Conservation (phyloP, 2,888 invertebrate genomes). For the Orthosia gothica region DNA sequence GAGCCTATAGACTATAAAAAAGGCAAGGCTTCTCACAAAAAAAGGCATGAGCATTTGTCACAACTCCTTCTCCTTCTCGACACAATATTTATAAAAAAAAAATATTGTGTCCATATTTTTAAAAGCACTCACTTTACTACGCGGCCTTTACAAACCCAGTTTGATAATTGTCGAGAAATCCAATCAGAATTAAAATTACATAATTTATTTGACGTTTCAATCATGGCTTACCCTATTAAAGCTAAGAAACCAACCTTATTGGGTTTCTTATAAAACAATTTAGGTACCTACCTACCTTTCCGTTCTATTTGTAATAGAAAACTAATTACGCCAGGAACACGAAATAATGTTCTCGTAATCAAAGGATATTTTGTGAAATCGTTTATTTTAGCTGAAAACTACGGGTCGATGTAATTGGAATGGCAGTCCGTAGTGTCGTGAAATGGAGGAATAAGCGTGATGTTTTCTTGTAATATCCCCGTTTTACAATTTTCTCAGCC, state of each 20-base stretch:
- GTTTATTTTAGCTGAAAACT: conserved; percentile 46
- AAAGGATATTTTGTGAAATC: conserved; percentile 56
- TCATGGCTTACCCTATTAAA: conserved; percentile 7
- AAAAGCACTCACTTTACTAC: not conserved
- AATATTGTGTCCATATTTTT: too few species aligned
- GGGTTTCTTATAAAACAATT: conserved; percentile 55
- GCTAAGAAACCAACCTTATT: conserved; percentile 34
- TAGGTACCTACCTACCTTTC: conserved; percentile 39
- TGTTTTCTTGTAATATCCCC: conserved; percentile 38
- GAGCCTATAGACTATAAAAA: too few species aligned
- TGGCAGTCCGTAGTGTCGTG: conserved; percentile 12
- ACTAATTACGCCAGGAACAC: conserved; percentile 64
- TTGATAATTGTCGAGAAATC: not conserved
- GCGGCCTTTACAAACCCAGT: not conserved
- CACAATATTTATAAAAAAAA: too few species aligned
- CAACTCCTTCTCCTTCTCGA: too few species aligned
- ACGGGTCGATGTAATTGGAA: conserved; percentile 44
- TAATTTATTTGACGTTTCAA: conserved; percentile 40
- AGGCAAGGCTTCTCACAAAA: too few species aligned
- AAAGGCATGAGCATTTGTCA: too few species aligned
- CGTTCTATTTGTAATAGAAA: conserved; percentile 62
- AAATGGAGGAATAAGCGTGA: conserved; percentile 26
- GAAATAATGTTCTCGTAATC: conserved; percentile 59
- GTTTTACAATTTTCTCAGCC: conserved; percentile 3
- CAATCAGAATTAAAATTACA: conserved; percentile 23